Percentiles rank a stretch among this genome's conserved stretches.
Conservation (phyloP, 1,140 invertebrate genomes). For the Zelostemma sp. region DNA sequence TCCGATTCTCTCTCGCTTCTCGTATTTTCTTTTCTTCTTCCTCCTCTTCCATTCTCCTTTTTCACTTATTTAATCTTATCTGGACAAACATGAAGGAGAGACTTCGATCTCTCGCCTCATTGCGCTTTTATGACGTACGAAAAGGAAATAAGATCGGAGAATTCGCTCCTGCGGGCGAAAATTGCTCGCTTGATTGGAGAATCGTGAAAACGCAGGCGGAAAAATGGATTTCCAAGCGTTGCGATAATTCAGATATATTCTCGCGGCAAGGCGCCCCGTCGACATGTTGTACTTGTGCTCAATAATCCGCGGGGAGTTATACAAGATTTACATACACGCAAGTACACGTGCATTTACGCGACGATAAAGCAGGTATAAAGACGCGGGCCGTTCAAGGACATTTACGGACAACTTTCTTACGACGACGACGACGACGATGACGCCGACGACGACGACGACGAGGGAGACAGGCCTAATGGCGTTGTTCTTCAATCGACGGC, state of each 20-base stretch:
- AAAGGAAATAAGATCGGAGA: slow-evolving; percentile 15
- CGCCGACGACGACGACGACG: slow-evolving; percentile 2
- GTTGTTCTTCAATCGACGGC: slow-evolving; percentile 2
- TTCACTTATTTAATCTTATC: slow-evolving; percentile 22
- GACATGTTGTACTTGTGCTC: slow-evolving; percentile 38
- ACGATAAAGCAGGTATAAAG: slow-evolving; percentile 21
- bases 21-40: background rate
- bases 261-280: slow-evolving; percentile 22
- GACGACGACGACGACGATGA: slow-evolving; percentile 34
- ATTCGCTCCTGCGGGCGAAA: too few relatives aligned
- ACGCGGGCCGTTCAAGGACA: slow-evolving; percentile 29
- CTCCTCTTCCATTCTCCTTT: background rate
- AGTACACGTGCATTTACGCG: slow-evolving; percentile 22
- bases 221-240: too few relatives aligned
- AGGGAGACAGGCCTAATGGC: background rate
- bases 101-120: slow-evolving; percentile 24
- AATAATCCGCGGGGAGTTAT: slow-evolving; percentile 22
- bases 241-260: too few relatives aligned
- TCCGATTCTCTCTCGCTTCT: slow-evolving; percentile 1
- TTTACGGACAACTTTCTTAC: slow-evolving; percentile 29
- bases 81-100: slow-evolving; percentile 19
- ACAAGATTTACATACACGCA: slow-evolving; percentile 28
- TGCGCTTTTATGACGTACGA: background rate
- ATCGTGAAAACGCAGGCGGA: too few relatives aligned
- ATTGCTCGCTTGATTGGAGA: too few relatives aligned